Percentiles rank a stretch among this genome's conserved stretches.
Evolutionary conservation across 1,140 invertebrate genomes (phyloP).

Genomic region (Drosophila azteca): DNA sequence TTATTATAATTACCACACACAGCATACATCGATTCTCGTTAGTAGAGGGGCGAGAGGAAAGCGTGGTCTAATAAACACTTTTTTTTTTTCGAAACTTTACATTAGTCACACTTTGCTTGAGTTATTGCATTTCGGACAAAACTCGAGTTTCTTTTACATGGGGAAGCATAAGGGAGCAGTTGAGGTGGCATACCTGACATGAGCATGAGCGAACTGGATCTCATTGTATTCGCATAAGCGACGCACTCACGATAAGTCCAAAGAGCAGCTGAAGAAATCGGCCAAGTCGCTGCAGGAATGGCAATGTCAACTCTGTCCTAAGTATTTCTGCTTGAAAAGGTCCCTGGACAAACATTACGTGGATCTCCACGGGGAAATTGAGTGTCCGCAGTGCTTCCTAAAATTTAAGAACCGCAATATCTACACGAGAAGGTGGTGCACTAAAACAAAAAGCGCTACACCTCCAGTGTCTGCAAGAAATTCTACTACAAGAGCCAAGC

Average conservation of each 20-base stretch:
- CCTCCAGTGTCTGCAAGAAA: slow-evolving; percentile 70
- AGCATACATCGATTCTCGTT: too few relatives aligned
- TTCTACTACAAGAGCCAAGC: slow-evolving; percentile 77
- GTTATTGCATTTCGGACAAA: too few relatives aligned
- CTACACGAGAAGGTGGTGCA: slow-evolving; percentile 69
- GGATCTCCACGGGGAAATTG: slow-evolving; percentile 52
- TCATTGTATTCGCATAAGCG: slow-evolving; percentile 71
- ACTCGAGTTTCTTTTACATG: too few relatives aligned
- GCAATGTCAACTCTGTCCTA: slow-evolving; percentile 75
- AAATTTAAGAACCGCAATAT: slow-evolving; percentile 59
- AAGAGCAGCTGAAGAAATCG: not conserved
- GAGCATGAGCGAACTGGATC: slow-evolving; percentile 66
- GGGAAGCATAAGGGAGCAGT: too few relatives aligned
- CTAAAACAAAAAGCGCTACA: slow-evolving; percentile 69
- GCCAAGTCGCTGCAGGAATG: slow-evolving; percentile 37
- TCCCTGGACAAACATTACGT: slow-evolving; percentile 66
- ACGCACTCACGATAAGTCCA: slow-evolving; percentile 46
- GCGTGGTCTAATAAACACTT: too few relatives aligned
- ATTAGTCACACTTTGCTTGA: too few relatives aligned
- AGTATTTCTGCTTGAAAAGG: slow-evolving; percentile 74
- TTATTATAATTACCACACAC: too few relatives aligned
- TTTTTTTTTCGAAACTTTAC: too few relatives aligned
- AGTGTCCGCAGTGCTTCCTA: slow-evolving; percentile 65
- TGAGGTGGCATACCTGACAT: too few relatives aligned
- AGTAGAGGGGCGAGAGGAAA: too few relatives aligned